These are phyloP conservation scores for Neopipo cinnamomea DNA, from an alignment of 2,113 vertebrate genomes.

Conservation along the genomic window DNA sequence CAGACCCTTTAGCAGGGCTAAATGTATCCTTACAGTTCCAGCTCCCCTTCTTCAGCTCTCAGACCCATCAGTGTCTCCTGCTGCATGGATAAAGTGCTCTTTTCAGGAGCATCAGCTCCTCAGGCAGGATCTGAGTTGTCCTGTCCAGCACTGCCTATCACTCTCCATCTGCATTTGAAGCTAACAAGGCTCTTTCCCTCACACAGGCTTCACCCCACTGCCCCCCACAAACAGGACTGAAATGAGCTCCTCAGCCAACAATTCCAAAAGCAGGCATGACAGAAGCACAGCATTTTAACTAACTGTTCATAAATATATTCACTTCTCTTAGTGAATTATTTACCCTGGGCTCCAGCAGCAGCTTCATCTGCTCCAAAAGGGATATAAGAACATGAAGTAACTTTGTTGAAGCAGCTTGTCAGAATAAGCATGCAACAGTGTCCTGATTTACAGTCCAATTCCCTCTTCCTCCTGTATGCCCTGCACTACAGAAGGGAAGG, in stretches of 20 bases:
- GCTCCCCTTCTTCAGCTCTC: not conserved
- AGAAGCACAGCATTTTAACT: slow-evolving; percentile 32
- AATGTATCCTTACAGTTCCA: not conserved
- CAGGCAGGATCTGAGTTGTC: not conserved
- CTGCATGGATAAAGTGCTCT: not conserved
- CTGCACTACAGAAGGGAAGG: not conserved
- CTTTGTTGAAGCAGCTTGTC: not conserved
- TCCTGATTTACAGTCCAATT: slow-evolving; percentile 10
- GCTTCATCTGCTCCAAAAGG: not conserved
- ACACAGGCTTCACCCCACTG: slow-evolving; percentile 8
- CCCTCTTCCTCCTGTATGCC: not conserved
- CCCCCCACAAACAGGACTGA: not conserved
- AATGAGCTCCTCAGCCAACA: slow-evolving; percentile 21
- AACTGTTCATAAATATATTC: slow-evolving; percentile 42
- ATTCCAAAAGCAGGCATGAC: slow-evolving; percentile 12
- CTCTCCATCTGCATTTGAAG: not conserved
- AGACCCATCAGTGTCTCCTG: not conserved
- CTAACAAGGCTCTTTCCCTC: not conserved
- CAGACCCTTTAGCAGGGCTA: not conserved
- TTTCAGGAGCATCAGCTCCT: slow-evolving; percentile 3
- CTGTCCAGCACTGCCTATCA: not conserved
- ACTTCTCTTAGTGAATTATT: slow-evolving; percentile 27
- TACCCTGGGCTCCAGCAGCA: slow-evolving; percentile 8
- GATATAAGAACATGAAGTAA: not conserved
- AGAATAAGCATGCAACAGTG: not conserved